Conservation (phyloP, 2,113 vertebrate genomes). For the Chionodraco myersi region DNA sequence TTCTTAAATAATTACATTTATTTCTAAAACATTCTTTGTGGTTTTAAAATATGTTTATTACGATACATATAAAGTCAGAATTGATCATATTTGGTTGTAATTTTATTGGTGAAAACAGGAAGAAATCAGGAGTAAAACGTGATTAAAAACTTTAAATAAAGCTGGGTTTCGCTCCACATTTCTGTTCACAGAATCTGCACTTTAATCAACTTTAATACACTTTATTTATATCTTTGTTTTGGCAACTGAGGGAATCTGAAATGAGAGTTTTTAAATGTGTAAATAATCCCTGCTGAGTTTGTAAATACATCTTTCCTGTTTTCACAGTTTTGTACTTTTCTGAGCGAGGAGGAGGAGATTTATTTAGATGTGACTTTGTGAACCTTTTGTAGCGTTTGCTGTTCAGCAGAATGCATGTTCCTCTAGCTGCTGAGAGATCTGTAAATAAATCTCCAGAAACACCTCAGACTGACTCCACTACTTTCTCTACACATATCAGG, state of each 20-base stretch:
- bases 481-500: slow-evolving; percentile 75
- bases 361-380: slow-evolving; percentile 79
- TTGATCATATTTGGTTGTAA: no score
- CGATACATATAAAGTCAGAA: no score
- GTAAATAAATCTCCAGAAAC: slow-evolving; percentile 62
- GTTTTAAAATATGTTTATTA: no score
- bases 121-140: no score
- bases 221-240: slow-evolving; percentile 67
- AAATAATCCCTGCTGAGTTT: slow-evolving; percentile 76
- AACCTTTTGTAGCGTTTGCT: slow-evolving; percentile 77
- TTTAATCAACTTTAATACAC: slow-evolving; percentile 70
- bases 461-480: slow-evolving; percentile 29
- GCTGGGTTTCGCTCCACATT: background rate
- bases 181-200: slow-evolving; percentile 56
- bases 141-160: no score
- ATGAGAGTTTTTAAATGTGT: slow-evolving; percentile 19
- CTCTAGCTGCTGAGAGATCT: slow-evolving; percentile 83
- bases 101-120: no score
- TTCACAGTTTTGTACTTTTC: slow-evolving; percentile 85
- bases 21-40: background rate
- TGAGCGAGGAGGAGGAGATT: slow-evolving; percentile 73
- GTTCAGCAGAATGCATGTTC: slow-evolving; percentile 76
- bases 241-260: slow-evolving; percentile 67
- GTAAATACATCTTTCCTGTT: slow-evolving; percentile 72
- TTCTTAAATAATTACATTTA: background rate